A percentile compares a stretch with the other conserved stretches of the same genome.
Conservation (phyloP, 2,888 invertebrate genomes). For the Melolontha melolontha region DNA sequence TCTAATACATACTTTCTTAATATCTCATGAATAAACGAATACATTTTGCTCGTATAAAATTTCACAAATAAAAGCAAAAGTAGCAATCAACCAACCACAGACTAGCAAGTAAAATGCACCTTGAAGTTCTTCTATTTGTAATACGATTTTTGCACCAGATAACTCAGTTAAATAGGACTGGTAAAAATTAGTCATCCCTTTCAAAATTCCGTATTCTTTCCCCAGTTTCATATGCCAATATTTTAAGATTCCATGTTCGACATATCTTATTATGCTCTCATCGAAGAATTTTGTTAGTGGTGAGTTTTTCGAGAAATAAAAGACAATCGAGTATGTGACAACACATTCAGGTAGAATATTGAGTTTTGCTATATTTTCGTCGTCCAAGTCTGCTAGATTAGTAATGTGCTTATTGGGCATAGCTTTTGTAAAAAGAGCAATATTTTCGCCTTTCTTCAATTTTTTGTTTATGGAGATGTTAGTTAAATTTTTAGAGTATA, state of each 20-base stretch:
- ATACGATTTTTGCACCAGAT: not conserved
- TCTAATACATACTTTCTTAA: no score
- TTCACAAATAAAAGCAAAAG: slow-evolving; percentile 17
- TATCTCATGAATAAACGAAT: no score
- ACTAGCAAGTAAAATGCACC: slow-evolving; percentile 17
- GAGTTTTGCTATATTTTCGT: not conserved
- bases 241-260: slow-evolving; percentile 21
- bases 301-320: slow-evolving; percentile 12
- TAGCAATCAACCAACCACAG: slow-evolving; percentile 14
- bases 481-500: slow-evolving; percentile 15
- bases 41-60: not conserved
- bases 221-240: slow-evolving; percentile 21
- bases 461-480: not conserved
- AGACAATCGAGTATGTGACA: slow-evolving; percentile 1
- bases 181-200: slow-evolving; percentile 10
- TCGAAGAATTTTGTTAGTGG: slow-evolving; percentile 4
- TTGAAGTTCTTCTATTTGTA: slow-evolving; percentile 25
- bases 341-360: slow-evolving; percentile 22
- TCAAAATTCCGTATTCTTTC: slow-evolving; percentile 1
- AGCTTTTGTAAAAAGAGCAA: slow-evolving; percentile 10
- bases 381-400: slow-evolving; percentile 8
- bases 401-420: slow-evolving; percentile 4
- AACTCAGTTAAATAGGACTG: not conserved
- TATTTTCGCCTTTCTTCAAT: slow-evolving; percentile 8
- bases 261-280: not conserved